phyloP scores from a whole-genome alignment of 2,888 invertebrate genomes.

The Brachynemurus nebulosus region DNA sequence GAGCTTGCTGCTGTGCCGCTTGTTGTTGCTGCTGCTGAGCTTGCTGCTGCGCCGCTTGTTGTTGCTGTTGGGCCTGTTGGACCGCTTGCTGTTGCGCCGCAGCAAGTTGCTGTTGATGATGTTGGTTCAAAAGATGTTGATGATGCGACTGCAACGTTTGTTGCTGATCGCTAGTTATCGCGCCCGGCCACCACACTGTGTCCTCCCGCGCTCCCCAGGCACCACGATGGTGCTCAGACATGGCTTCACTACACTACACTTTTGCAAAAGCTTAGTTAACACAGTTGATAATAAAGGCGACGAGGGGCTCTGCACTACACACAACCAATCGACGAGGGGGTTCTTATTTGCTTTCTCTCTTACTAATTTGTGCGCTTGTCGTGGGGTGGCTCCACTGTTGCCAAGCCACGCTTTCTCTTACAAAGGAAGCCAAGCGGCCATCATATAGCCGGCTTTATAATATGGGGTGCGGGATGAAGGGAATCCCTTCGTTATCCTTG shows the following conservation, averaged over 20 bases:
- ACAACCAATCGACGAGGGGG: constrained; percentile 16
- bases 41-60: constrained; percentile 25
- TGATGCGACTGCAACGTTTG: constrained; percentile 31
- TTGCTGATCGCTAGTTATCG: constrained; percentile 35
- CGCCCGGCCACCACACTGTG: constrained; percentile 43
- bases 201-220: constrained; percentile 50
- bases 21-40: constrained; percentile 32
- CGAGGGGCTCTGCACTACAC: constrained; percentile 11
- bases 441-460: constrained; percentile 21
- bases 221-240: constrained; percentile 53
- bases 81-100: constrained; percentile 22
- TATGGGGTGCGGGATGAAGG: constrained; percentile 21
- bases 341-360: constrained; percentile 15
- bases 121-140: constrained; percentile 37
- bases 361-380: constrained; percentile 13
- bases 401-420: constrained; percentile 25
- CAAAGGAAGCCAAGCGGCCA: constrained; percentile 30
- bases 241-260: constrained; percentile 22
- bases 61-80: constrained; percentile 25
- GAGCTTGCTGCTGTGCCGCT: constrained; percentile 22
- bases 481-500: constrained; percentile 33
- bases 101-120: constrained; percentile 35
- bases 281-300: constrained; percentile 4
- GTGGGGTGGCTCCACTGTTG: constrained; percentile 27
- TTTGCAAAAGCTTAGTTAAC: constrained; percentile 12